A percentile compares a stretch with the other conserved stretches of the same genome.
phyloP scores from a whole-genome alignment of 2,113 vertebrate genomes.

The Toxostoma redivivum region DNA sequence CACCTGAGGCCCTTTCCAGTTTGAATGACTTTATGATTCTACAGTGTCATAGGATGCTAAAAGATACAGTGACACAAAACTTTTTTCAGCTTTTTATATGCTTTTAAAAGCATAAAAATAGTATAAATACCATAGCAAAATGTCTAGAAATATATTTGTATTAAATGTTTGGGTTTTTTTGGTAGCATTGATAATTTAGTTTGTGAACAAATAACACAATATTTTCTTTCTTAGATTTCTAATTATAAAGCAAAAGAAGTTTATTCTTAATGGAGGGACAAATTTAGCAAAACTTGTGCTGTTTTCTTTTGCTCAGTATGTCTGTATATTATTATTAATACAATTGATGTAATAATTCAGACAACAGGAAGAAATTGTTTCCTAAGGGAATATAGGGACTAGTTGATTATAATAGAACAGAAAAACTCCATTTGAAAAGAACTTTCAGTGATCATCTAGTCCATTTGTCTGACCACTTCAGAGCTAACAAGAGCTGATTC shows the following conservation, averaged over 20 bases:
- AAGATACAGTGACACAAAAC: not conserved
- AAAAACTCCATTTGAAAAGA: not conserved
- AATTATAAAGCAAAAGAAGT: not conserved
- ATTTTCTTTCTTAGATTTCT: not conserved
- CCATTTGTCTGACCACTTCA: not conserved
- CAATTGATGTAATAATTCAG: not conserved
- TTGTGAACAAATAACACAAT: not conserved
- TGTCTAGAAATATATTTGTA: not conserved
- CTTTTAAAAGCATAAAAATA: not conserved
- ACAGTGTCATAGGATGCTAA: not conserved
- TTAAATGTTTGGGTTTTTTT: not conserved
- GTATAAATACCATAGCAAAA: not conserved
- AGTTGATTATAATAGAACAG: not conserved
- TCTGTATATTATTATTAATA: not conserved
- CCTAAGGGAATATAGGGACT: not conserved
- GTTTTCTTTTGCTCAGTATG: not conserved
- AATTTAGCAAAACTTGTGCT: not conserved
- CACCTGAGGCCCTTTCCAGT: not conserved
- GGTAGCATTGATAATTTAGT: not conserved
- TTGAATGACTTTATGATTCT: not conserved
- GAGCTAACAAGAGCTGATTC: not conserved
- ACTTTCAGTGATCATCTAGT: not conserved
- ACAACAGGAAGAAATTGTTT: not conserved
- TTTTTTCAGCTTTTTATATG: not conserved
- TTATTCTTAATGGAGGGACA: not conserved